Base-by-base conservation (phyloP, 2,113 vertebrate genomes). In the Cottus gobio region DNA sequence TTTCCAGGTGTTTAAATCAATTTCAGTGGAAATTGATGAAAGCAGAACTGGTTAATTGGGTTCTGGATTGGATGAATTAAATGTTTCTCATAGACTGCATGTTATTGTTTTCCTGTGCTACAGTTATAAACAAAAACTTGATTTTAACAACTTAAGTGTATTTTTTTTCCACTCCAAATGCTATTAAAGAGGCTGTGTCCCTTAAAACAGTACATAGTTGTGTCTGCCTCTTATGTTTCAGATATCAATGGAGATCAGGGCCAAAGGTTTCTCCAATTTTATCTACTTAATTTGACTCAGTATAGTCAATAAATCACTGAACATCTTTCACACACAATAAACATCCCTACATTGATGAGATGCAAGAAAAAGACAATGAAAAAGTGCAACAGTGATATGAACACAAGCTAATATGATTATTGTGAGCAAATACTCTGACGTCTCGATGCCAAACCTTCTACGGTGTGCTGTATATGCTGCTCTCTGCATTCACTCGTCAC, bases 141-240 rank as follows among this genome's bases (percentile, higher is more conserved):
- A 94, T 94, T 95, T 95, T 94, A 95, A 93, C 93, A 94, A 93
- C 85, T 90, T 86, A 89, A 92, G 82, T 96, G 94, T 95, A 93
- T 88, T 94, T 95, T 95, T 94, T 95, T 94, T 91, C 92, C 91
- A 95, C 93, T 95, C 85, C 91, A 95, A 92, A 93, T 93, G 84
- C 92, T 92, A 95, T 95, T 95, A 94, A 95, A 95, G 84, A 94
- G 86, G 87, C 86, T 69, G 85, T 93, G 93, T 93, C 90, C 92
- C 90, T 93, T 93, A 87, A 83, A 89, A 82, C 80, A 72, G 77
- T 77, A 58, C 68, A 67, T 34, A 31, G 0, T 20, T 85, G 75
- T 85, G 58, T 82, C 22, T 22, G 72, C 16, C 72, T 84, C 30
- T 48, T 82, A 52, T 30, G 85, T 85, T 82, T 5, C 1, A 65